Percentiles rank a stretch among this genome's conserved stretches.
Conservation (phyloP, 2,888 invertebrate species). For the Ochropacha duplaris region DNA sequence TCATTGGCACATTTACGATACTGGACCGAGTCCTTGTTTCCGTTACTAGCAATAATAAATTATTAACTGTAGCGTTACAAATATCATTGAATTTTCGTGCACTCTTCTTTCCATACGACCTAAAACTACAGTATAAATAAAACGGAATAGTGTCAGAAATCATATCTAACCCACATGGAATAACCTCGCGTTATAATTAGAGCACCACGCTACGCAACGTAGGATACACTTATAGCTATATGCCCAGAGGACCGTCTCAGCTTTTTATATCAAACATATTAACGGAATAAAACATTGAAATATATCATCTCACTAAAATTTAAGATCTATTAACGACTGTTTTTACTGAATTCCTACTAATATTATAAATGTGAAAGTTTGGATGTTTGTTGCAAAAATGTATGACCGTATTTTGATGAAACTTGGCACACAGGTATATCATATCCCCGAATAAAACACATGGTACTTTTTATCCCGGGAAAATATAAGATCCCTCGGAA, state of each 20-base stretch:
- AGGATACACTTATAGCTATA: conserved; percentile 4
- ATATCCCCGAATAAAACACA: too few relatives aligned
- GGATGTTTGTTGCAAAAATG: too few relatives aligned
- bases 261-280: conserved; percentile 17
- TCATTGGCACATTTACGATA: conserved; percentile 55
- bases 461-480: too few relatives aligned
- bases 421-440: too few relatives aligned
- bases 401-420: too few relatives aligned
- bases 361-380: too few relatives aligned
- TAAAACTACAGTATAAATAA: conserved; percentile 52
- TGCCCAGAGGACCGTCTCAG: conserved; percentile 17
- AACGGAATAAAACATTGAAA: conserved; percentile 10
- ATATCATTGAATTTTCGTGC: conserved; percentile 1
- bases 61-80: conserved; percentile 1
- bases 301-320: neutral
- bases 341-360: too few relatives aligned
- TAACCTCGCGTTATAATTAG: conserved; percentile 69
- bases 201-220: conserved; percentile 34
- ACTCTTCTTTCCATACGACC: conserved; percentile 34
- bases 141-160: conserved; percentile 63
- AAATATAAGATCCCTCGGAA: too few relatives aligned
- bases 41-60: conserved; percentile 11
- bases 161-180: conserved; percentile 62
- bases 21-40: conserved; percentile 22
- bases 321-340: neutral